These are phyloP conservation scores for Mimas tiliae DNA, from an alignment of 2,888 invertebrate species.

Conservation along the genomic window DNA sequence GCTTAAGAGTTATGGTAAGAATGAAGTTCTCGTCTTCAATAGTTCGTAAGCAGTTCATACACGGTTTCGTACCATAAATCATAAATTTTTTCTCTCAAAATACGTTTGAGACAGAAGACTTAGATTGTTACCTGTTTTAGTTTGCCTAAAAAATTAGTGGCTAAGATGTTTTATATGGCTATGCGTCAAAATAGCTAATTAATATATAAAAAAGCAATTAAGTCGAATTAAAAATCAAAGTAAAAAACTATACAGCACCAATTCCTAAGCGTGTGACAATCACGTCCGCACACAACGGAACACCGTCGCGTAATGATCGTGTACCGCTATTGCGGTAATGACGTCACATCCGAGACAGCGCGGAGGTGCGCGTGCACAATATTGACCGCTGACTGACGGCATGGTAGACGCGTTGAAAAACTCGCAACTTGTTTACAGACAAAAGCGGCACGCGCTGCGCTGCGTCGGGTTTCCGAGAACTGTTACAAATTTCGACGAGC, in stretches of 20 bases:
- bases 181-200: too few relatives aligned
- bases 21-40: too few relatives aligned
- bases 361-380: constrained; percentile 48
- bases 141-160: too few relatives aligned
- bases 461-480: constrained; percentile 25
- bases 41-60: too few relatives aligned
- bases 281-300: constrained; percentile 46
- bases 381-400: constrained; percentile 26
- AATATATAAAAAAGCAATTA: too few relatives aligned
- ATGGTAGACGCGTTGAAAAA: constrained; percentile 10
- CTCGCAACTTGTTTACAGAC: constrained; percentile 43
- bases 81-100: too few relatives aligned
- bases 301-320: constrained; percentile 50
- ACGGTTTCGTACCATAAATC: too few relatives aligned
- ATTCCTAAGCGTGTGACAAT: background rate
- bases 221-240: background rate
- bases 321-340: constrained; percentile 52
- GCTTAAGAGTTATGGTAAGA: too few relatives aligned
- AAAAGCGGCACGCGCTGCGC: constrained; percentile 28
- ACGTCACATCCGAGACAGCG: constrained; percentile 56
- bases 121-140: too few relatives aligned
- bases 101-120: too few relatives aligned
- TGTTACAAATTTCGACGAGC: constrained; percentile 15
- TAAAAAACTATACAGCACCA: background rate
- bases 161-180: too few relatives aligned